These are phyloP conservation scores for Myotis yumanensis DNA, from an alignment of 2,113 vertebrate genomes.

Conservation along the genomic window DNA sequence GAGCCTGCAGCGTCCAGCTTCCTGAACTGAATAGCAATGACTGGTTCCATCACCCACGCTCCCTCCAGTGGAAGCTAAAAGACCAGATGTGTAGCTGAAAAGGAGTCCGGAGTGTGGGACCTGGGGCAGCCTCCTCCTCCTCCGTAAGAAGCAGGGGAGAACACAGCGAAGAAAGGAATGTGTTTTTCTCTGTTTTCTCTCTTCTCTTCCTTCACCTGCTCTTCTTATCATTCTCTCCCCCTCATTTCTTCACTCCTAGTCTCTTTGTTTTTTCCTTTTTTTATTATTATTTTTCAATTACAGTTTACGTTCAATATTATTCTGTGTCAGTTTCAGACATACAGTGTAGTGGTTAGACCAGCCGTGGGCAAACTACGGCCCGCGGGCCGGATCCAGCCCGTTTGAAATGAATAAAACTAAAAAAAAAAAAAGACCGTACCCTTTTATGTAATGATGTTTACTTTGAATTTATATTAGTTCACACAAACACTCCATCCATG, in stretches of 20 bases:
- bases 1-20: neutral
- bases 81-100: neutral
- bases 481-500: too few relatives aligned
- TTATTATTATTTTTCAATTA: neutral
- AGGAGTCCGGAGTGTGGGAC: neutral
- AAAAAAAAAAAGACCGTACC: too few relatives aligned
- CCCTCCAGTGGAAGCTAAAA: neutral
- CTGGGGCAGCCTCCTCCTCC: fast-evolving
- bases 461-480: too few relatives aligned
- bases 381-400: too few relatives aligned
- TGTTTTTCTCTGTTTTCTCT: neutral
- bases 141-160: neutral
- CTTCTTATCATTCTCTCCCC: neutral
- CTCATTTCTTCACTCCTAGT: neutral
- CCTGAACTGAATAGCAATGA: neutral
- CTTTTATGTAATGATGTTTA: too few relatives aligned
- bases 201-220: neutral
- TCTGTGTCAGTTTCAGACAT: neutral
- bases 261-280: neutral
- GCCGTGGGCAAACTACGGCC: too few relatives aligned
- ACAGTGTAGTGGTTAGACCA: neutral
- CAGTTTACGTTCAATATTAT: neutral
- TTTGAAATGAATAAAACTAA: too few relatives aligned
- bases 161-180: neutral
- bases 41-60: neutral